Evolutionary conservation across 1,140 invertebrate species (phyloP).

Genomic region (Trichogramma pretiosum): DNA sequence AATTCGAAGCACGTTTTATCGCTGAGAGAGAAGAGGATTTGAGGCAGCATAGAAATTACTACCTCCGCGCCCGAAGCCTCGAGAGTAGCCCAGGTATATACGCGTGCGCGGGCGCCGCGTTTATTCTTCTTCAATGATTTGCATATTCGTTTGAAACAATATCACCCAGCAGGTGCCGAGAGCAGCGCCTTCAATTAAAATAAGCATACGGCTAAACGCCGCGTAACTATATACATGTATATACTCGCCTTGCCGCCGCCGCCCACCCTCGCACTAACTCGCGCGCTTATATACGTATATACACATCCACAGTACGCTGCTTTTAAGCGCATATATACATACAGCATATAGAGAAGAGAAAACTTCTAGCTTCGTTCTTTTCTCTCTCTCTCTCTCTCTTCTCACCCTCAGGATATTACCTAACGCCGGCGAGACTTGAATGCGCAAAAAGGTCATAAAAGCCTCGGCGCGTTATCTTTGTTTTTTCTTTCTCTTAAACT

Average conservation of each 20-base stretch:
- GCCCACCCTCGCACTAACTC: not conserved
- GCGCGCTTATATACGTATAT: no score
- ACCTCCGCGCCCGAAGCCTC: conserved; percentile 26
- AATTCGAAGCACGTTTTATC: no score
- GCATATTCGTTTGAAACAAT: conserved; percentile 48
- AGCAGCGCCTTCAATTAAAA: conserved; percentile 43
- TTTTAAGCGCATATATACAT: not conserved
- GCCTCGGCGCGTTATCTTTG: conserved; percentile 31
- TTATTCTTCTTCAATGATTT: conserved; percentile 45
- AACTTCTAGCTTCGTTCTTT: conserved; percentile 4
- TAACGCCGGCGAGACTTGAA: conserved; percentile 38
- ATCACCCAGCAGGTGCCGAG: conserved; percentile 26
- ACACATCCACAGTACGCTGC: no score
- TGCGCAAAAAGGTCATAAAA: conserved; percentile 40
- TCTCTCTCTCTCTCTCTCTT: conserved; percentile 10
- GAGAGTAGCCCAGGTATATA: conserved; percentile 23
- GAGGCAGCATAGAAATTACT: no score
- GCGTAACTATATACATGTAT: no score
- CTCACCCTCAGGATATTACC: conserved; percentile 38
- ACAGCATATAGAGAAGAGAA: not conserved
- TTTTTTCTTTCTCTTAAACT: conserved; percentile 22
- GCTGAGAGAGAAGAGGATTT: conserved; percentile 27
- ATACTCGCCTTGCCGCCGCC: not conserved
- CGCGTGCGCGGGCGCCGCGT: conserved; percentile 28
- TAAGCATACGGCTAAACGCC: conserved; percentile 44